Evolutionary conservation across 1,140 invertebrate species (phyloP).

Genomic region (Calliphora vicina): DNA sequence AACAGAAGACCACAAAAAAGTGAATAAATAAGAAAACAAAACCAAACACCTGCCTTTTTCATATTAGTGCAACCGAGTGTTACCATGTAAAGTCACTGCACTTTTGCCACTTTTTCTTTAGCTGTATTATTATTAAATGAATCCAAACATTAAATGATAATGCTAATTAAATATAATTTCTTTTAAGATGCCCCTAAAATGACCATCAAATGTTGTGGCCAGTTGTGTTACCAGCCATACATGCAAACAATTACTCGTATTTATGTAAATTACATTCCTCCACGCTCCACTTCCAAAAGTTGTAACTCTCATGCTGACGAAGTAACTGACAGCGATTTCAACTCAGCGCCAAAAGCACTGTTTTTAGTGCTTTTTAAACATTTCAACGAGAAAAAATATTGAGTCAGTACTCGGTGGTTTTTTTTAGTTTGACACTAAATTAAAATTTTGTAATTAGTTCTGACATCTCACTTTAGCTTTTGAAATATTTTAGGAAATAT

Average conservation of each 20-base stretch:
- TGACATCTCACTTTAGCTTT: too few relatives aligned
- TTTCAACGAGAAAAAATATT: too few relatives aligned
- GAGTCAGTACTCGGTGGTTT: too few relatives aligned
- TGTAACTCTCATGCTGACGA: background rate
- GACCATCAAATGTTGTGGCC: background rate
- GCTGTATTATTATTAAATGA: background rate
- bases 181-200: background rate
- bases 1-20: too few relatives aligned
- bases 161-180: constrained; percentile 1
- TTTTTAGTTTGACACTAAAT: too few relatives aligned
- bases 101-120: background rate
- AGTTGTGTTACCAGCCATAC: too few relatives aligned
- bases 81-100: background rate
- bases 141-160: background rate
- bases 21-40: background rate
- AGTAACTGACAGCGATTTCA: background rate
- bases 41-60: background rate
- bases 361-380: too few relatives aligned
- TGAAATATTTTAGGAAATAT: too few relatives aligned
- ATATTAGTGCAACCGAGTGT: background rate
- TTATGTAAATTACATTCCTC: background rate
- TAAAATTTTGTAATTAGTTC: too few relatives aligned
- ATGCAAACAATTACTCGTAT: background rate
- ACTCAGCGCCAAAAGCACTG: too few relatives aligned
- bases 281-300: background rate